Evolutionary conservation across 1,140 invertebrate species (phyloP), one percentile per base, ranked within the genome.

Genomic region (Cydia fagiglandana): DNA sequence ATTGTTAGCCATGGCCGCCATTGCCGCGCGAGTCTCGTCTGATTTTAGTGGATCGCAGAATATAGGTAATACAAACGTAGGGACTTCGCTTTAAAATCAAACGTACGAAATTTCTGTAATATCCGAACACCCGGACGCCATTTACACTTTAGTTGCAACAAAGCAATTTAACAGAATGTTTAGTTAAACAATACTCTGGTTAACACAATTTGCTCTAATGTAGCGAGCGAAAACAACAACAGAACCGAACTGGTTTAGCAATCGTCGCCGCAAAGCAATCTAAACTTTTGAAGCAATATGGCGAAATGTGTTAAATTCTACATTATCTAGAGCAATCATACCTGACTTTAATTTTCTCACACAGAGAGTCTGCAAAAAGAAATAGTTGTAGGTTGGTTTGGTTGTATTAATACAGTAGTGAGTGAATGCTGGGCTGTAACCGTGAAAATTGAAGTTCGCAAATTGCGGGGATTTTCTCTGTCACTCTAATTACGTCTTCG

Each of bases 221-320:
- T 70, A 70, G 66, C 66, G 66, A 15, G 24, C 15, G 30, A 70
- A 66, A 70, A 70, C 64, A 68, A 68, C 64, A 34, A n/a, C 30
- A 34, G 64, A 68, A 38, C 28, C 28, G 24, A 70, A 70, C 66
- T 70, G 66, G 38, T 70, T 70, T 41, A 41, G 66, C 34, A 41
- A 70, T 70, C 66, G 66, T 70, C 15, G 66, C 66, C 66, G 38
- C 66, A 45, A 70, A 70, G 66, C 66, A 70, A 70, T 70, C 66
- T 70, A 70, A 70, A 70, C 66, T 70, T 70, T 30, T 10, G n/a
- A 70, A 38, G 66, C 66, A 70, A 70, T 70, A 38, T 70, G 1
- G 34, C 34, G 66, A 17, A 70, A 41, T 20, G n/a, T 45, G 66
- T 70, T 70, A 20, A 41, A 70, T 70, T 70, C 66, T 70, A 41